Conservation (phyloP, 2,888 invertebrate genomes). For the Chironomus tentans region DNA sequence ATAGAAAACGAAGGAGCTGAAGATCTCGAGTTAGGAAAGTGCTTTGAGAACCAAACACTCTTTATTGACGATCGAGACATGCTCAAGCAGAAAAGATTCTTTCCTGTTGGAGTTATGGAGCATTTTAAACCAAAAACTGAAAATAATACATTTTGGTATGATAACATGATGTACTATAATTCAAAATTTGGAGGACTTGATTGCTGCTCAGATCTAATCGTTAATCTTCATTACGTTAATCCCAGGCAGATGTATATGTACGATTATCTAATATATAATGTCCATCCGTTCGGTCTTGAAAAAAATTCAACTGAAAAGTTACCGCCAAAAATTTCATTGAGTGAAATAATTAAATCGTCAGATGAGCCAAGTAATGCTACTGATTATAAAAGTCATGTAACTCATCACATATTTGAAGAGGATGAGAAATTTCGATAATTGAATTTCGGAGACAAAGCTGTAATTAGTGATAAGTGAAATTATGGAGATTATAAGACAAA, state of each 20-base stretch:
- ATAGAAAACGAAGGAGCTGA: constrained; percentile 67
- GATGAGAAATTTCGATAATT: background rate
- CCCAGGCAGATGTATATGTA: constrained; percentile 88
- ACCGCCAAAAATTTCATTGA: constrained; percentile 29
- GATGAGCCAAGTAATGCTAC: background rate
- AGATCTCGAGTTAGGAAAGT: constrained; percentile 82
- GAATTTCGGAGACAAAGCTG: background rate
- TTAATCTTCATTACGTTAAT: constrained; percentile 89
- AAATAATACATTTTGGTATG: background rate
- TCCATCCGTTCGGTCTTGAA: constrained; percentile 66
- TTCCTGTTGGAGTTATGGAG: constrained; percentile 8
- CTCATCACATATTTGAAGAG: background rate
- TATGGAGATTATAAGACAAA: too few species aligned
- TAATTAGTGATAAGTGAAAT: too few species aligned
- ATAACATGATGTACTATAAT: background rate
- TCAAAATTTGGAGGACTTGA: constrained; percentile 62
- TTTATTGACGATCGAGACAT: constrained; percentile 52
- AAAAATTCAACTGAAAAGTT: constrained; percentile 29
- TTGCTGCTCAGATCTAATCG: constrained; percentile 86
- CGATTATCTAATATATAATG: constrained; percentile 90
- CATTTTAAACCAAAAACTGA: background rate
- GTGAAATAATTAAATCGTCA: background rate
- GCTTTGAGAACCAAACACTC: background rate
- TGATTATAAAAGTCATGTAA: background rate
- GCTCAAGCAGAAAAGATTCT: constrained; percentile 76